Conservation (phyloP, 1,140 invertebrate genomes). For the Gerris buenoi region DNA sequence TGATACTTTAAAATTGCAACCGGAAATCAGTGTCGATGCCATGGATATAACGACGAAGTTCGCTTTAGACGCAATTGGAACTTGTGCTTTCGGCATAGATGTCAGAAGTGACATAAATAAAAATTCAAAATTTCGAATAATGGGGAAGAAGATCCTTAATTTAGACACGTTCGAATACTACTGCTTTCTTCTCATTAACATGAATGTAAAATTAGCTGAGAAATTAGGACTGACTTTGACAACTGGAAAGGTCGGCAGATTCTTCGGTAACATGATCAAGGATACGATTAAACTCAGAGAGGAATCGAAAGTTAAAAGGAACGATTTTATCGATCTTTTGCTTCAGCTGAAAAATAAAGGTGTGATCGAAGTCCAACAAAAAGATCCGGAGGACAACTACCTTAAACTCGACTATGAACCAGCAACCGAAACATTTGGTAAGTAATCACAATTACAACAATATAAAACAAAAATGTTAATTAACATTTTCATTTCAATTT, state of each 20-base stretch:
- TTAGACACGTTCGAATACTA: neutral
- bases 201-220: neutral
- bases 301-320: slow-evolving; percentile 29
- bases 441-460: too few relatives aligned
- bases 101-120: slow-evolving; percentile 1
- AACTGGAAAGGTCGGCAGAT: neutral
- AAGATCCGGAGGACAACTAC: slow-evolving; percentile 5
- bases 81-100: slow-evolving; percentile 27
- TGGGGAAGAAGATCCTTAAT: neutral
- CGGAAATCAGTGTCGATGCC: slow-evolving; percentile 20
- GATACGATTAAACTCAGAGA: slow-evolving; percentile 29
- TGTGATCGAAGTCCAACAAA: neutral
- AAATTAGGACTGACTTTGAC: neutral
- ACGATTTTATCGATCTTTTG: slow-evolving; percentile 29
- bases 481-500: too few relatives aligned
- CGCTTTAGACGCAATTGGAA: slow-evolving; percentile 31
- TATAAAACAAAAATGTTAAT: too few relatives aligned
- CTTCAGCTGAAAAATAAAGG: slow-evolving; percentile 16
- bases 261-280: slow-evolving; percentile 10
- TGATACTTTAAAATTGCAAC: neutral
- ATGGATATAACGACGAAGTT: slow-evolving; percentile 28
- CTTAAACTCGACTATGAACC: neutral
- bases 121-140: neutral
- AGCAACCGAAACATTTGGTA: neutral
- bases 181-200: neutral